Evolutionary conservation across 2,888 invertebrate species (phyloP), one percentile per base, ranked within the genome.

Genomic region (Xestia xanthographa): DNA sequence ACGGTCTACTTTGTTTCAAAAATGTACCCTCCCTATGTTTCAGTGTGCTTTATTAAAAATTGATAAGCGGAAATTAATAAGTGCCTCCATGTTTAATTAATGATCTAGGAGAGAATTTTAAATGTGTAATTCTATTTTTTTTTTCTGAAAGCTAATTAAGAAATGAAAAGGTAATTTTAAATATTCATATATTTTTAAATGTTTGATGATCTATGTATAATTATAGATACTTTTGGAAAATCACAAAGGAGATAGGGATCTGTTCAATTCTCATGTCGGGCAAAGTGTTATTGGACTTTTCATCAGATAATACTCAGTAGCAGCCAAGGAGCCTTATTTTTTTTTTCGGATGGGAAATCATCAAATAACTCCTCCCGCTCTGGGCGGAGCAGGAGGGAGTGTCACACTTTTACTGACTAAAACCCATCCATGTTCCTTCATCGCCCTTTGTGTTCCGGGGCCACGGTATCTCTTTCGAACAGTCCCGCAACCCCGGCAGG

Each of bases 1-100:
- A 91, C 66, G 2, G 60, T 77, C 58, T 72, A 78, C 79, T 87
- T 80, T 81, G 69, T 82, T 85, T 77, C 53, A 71, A 74, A 82
- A 80, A 79, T 80, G 68, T 82, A 78, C 66, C 71, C 67, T 74
- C 68, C 73, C 67, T 72, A 80, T 77, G 71, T 86, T 86, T 79
- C 84, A 81, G 76, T 77, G 73, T 82, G 77, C 83, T 77, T 89
- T 88, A 88, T 89, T 86, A 89, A 88, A 88, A 87, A 87, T 86
- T 88, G 82, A 88, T 87, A 87, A 82, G 79, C 83, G 87, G 87
- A 88, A 88, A 87, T 88, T 88, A 87, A 86, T 85, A 85, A 86
- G 82, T 77, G 73, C 70, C 77, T 74, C 74, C 76, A 72, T 88
- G 80, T 83, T 87, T 87, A 88, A 88, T 87, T 87, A 86, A 88